Evolutionary conservation across 2,113 vertebrate species (phyloP), one percentile per base, ranked within the genome.

Genomic region (Sander lucioperca): DNA sequence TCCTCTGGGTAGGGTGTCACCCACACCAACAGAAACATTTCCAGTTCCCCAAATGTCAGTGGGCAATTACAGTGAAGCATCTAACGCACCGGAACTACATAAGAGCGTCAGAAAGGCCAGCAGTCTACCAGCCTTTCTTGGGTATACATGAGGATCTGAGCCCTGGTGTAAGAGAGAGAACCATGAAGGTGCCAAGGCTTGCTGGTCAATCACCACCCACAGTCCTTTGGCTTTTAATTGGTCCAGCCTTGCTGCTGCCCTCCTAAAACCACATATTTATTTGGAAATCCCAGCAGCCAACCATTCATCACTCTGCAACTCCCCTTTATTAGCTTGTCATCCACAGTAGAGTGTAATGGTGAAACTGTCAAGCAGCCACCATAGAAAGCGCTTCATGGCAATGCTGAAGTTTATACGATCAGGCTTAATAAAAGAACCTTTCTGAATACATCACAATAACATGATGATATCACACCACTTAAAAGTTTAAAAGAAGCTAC

Each of bases 11-110:
- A 33, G 33, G 72, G 75, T 87, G 89, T 92, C 86, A 85, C 87
- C 86, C 74, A 84, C 87, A 80, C 90, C 89, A 88, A 87, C 67
- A 88, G 79, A 93, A 94, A 93, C 85, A 90, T 94, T 90, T 92
- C 83, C 70, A 85, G 81, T 77, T 66, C 89, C 74, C 87, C 85
- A 89, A 92, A 94, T 90, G 88, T 91, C 83, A 83, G 86, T 78
- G 65, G 86, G 89, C 89, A 88, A 90, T 92, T 91, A 90, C 71
- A 88, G 86, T 33, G 56, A 30, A 79, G 47, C 54, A 57, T 81
- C 67, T 59, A 75, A 83, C 15, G 25, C 74, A 74, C 11, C 19
- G 5, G 74, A 66, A 85, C 77, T 82, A 87, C 80, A 73, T 89
- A 82, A 90, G 83, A 88, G 71, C 71, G 56, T 86, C 57, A 85